phyloP scores from a whole-genome alignment of 2,113 vertebrate species.

The Odocoileus virginianus region DNA sequence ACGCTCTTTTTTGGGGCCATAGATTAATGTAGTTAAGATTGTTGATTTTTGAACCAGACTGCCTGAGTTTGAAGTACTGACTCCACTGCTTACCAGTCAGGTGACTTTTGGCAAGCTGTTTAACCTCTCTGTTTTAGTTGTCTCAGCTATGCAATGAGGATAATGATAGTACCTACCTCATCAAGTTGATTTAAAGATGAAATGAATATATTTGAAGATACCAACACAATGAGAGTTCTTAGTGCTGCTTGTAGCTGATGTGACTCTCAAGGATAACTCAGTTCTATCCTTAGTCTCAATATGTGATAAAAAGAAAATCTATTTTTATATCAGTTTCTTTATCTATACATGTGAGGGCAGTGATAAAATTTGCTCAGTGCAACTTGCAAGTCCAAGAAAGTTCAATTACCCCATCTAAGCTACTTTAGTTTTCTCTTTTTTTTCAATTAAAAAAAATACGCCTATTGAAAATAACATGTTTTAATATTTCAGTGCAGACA shows the following conservation, averaged over 20 bases:
- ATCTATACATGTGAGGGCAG: background rate
- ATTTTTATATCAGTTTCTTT: background rate
- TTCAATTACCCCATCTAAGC: background rate
- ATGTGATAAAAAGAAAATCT: background rate
- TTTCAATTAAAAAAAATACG: background rate
- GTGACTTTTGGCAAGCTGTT: background rate
- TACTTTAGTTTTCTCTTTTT: background rate
- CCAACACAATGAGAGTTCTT: background rate
- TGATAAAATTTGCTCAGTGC: background rate
- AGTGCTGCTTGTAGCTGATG: background rate
- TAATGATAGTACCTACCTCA: background rate
- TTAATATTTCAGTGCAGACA: background rate
- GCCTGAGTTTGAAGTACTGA: background rate
- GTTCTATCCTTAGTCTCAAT: background rate
- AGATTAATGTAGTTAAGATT: background rate
- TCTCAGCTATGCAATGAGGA: background rate
- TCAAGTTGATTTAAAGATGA: background rate
- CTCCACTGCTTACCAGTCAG: background rate
- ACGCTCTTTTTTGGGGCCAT: background rate
- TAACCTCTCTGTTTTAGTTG: background rate
- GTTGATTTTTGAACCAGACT: background rate
- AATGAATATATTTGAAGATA: background rate
- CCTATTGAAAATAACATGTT: background rate
- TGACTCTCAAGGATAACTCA: background rate
- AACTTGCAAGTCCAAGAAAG: background rate